Evolutionary conservation across 2,797 vertebrate species (phyloP).

Genomic region (Sebastes diaconus): DNA sequence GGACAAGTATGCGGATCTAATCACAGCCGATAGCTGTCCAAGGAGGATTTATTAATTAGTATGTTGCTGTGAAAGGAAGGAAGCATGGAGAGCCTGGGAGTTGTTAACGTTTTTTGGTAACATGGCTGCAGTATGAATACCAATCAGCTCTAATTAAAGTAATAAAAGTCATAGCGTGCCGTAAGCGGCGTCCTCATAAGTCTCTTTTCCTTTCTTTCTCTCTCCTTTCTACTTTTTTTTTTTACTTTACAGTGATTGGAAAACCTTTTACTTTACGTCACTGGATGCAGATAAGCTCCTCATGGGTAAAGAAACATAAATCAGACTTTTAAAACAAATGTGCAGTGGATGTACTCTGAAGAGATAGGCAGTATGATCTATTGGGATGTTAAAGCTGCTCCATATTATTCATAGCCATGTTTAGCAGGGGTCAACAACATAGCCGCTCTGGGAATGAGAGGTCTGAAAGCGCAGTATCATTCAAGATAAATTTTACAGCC

Average conservation of each 20-base stretch:
- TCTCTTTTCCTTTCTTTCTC: not conserved
- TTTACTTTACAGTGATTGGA: slow-evolving; percentile 30
- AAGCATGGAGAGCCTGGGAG: slow-evolving; percentile 20
- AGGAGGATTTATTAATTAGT: slow-evolving; percentile 62
- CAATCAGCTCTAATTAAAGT: slow-evolving; percentile 52
- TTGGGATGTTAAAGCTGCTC: slow-evolving; percentile 35
- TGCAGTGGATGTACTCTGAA: slow-evolving; percentile 19
- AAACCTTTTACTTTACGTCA: slow-evolving; percentile 15
- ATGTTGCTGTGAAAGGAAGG: slow-evolving; percentile 22
- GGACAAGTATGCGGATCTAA: slow-evolving; percentile 39
- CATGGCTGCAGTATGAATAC: slow-evolving; percentile 50
- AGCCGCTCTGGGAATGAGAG: slow-evolving; percentile 38
- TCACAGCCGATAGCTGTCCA: slow-evolving; percentile 50
- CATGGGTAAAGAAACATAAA: slow-evolving; percentile 31
- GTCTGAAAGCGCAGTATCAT: slow-evolving; percentile 34
- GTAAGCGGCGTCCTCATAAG: not conserved
- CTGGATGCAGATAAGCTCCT: slow-evolving; percentile 38
- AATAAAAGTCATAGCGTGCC: slow-evolving; percentile 11
- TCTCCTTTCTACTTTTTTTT: not conserved
- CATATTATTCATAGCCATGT: slow-evolving; percentile 51
- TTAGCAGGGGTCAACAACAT: slow-evolving; percentile 54
- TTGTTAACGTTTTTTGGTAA: slow-evolving; percentile 54
- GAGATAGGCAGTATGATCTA: slow-evolving; percentile 51
- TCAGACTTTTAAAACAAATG: slow-evolving; percentile 49
- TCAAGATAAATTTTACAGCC: slow-evolving; percentile 44